Evolutionary conservation across 2,113 vertebrate genomes (phyloP).

Genomic region (Ranitomeya variabilis): DNA sequence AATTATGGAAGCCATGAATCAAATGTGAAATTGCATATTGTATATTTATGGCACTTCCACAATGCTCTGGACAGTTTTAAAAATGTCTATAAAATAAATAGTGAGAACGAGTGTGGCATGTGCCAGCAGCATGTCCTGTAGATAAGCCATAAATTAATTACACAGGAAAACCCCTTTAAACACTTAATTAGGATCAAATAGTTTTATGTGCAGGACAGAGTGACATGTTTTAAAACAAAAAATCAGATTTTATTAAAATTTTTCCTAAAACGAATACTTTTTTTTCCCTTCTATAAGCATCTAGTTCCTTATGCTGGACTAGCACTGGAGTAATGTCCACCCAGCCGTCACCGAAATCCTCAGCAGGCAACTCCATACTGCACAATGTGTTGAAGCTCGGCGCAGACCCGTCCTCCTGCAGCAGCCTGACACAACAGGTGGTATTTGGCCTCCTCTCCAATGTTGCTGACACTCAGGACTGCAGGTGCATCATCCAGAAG

Average conservation of each 20-base stretch:
- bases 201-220: no score
- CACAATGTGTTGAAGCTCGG: slow-evolving; percentile 85
- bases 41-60: no score
- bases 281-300: slow-evolving; percentile 71
- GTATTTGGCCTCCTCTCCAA: slow-evolving; percentile 88
- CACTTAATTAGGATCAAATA: no score
- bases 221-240: no score
- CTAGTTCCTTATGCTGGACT: slow-evolving; percentile 81
- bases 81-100: no score
- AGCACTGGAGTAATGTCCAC: slow-evolving; percentile 64
- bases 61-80: no score
- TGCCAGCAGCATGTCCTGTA: no score
- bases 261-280: background rate
- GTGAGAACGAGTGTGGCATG: no score
- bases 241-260: background rate
- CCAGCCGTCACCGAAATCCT: slow-evolving; percentile 62
- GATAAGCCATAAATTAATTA: no score
- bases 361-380: slow-evolving; percentile 78
- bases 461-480: slow-evolving; percentile 86
- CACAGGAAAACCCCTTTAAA: no score
- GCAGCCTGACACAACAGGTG: slow-evolving; percentile 74
- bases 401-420: slow-evolving; percentile 76
- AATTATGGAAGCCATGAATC: no score
- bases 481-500: slow-evolving; percentile 88
- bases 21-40: no score